Percentiles rank a stretch among this genome's conserved stretches.
Conservation (phyloP, 1,140 invertebrate genomes). For the Dufourea novaeangliae region DNA sequence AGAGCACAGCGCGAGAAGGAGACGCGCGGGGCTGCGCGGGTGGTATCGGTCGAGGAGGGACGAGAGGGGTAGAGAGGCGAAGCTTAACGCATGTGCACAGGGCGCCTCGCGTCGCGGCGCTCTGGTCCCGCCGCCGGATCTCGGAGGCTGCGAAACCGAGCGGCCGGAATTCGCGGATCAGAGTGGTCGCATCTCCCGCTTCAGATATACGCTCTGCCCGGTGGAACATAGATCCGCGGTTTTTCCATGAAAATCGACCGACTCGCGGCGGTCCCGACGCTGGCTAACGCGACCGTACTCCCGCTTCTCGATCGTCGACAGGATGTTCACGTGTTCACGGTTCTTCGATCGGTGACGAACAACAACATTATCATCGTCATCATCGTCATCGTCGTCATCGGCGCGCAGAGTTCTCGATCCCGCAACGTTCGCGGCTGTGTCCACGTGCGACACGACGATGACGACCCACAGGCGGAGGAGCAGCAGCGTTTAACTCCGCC, state of each 20-base stretch:
- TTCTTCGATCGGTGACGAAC: slow-evolving; percentile 59
- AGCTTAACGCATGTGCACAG: slow-evolving; percentile 81
- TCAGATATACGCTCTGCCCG: slow-evolving; percentile 70
- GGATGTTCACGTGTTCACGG: slow-evolving; percentile 41
- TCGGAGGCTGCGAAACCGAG: slow-evolving; percentile 79
- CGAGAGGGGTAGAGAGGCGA: slow-evolving; percentile 43
- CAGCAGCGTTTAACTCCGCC: neutral
- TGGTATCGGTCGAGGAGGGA: slow-evolving; percentile 62
- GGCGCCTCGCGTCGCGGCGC: slow-evolving; percentile 80
- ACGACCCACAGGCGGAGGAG: neutral
- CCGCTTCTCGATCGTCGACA: slow-evolving; percentile 39
- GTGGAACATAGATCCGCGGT: slow-evolving; percentile 44
- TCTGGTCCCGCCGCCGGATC: slow-evolving; percentile 73
- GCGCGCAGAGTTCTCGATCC: neutral
- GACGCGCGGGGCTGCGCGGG: slow-evolving; percentile 29
- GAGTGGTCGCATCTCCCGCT: slow-evolving; percentile 80
- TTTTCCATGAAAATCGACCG: slow-evolving; percentile 65
- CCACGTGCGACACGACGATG: slow-evolving; percentile 55
- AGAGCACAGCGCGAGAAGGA: slow-evolving; percentile 50
- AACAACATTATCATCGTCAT: no score
- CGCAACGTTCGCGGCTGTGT: slow-evolving; percentile 22
- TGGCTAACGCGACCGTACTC: slow-evolving; percentile 50
- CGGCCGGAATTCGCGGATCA: slow-evolving; percentile 79
- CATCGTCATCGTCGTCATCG: no score
- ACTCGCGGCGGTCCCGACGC: slow-evolving; percentile 59